phyloP scores from a whole-genome alignment of 1,140 invertebrate genomes.

The Rhagoletis pomonella region DNA sequence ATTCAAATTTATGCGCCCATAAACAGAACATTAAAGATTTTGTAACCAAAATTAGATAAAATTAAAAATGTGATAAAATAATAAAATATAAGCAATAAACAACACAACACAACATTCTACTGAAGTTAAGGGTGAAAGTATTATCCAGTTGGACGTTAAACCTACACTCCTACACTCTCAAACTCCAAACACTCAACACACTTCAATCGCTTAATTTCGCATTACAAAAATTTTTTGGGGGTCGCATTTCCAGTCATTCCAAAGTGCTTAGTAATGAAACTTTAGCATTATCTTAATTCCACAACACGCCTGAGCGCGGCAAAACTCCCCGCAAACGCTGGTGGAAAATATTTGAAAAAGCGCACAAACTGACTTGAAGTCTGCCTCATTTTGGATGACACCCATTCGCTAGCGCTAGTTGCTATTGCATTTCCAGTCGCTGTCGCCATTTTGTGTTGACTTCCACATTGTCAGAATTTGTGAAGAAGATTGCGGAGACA shows the following conservation, averaged over 20 bases:
- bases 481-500: background rate
- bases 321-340: background rate
- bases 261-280: background rate
- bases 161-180: background rate
- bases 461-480: constrained; percentile 9
- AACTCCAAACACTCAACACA: background rate
- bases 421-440: constrained; percentile 4
- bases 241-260: background rate
- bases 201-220: background rate
- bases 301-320: background rate
- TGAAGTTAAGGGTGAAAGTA: too few relatives aligned
- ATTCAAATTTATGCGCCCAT: too few relatives aligned
- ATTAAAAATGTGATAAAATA: too few relatives aligned
- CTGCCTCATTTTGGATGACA: background rate
- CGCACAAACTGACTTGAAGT: constrained; percentile 33
- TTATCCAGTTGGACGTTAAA: too few relatives aligned
- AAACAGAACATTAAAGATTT: too few relatives aligned
- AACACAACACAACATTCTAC: too few relatives aligned
- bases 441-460: constrained; percentile 40
- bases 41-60: too few relatives aligned
- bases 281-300: constrained; percentile 36
- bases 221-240: background rate
- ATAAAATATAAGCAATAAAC: too few relatives aligned
- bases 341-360: background rate
- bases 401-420: background rate